Evolutionary conservation across 2,888 invertebrate genomes (phyloP).

Genomic region (Netelia melanura): DNA sequence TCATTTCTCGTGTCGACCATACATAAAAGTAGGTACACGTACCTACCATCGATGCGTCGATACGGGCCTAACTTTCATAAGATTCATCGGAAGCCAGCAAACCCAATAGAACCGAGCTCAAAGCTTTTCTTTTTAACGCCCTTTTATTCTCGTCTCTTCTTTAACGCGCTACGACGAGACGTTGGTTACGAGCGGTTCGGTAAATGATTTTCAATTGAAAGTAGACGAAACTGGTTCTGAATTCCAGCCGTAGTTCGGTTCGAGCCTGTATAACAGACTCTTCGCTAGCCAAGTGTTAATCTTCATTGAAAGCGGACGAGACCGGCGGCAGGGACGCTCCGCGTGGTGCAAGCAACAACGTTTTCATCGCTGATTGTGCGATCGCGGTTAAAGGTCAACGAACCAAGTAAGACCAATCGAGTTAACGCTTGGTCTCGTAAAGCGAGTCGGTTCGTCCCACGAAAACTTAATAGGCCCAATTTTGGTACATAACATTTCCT

Average conservation of each 20-base stretch:
- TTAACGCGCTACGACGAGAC: not conserved
- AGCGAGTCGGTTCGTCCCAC: too few relatives aligned
- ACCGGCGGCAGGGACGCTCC: slow-evolving; percentile 18
- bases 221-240: slow-evolving; percentile 52
- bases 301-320: slow-evolving; percentile 60
- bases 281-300: slow-evolving; percentile 52
- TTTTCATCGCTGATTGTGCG: slow-evolving; percentile 8
- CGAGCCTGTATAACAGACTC: slow-evolving; percentile 14
- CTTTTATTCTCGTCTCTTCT: not conserved
- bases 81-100: too few relatives aligned
- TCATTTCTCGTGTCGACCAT: too few relatives aligned
- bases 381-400: slow-evolving; percentile 47
- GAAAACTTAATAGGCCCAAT: too few relatives aligned
- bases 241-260: not conserved
- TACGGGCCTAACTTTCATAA: too few relatives aligned
- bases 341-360: not conserved
- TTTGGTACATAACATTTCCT: too few relatives aligned
- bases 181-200: slow-evolving; percentile 1
- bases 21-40: too few relatives aligned
- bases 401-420: slow-evolving; percentile 5
- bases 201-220: slow-evolving; percentile 46
- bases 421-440: too few relatives aligned
- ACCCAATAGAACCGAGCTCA: too few relatives aligned
- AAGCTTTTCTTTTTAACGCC: not conserved
- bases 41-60: too few relatives aligned